These are phyloP conservation scores for Troides oblongomaculatus DNA, from an alignment of 2,888 invertebrate genomes.

Conservation along the genomic window DNA sequence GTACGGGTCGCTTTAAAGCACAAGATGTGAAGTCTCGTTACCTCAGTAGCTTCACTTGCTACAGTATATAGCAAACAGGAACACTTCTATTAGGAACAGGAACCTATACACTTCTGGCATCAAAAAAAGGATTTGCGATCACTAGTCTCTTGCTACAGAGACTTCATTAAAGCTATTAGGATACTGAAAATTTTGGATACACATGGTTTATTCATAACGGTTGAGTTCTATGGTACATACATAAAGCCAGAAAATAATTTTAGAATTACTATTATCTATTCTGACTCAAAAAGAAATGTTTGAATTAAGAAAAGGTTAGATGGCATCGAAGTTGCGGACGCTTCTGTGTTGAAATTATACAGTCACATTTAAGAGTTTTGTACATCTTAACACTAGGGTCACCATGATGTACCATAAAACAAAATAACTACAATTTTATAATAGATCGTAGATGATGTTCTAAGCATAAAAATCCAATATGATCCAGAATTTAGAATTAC, in stretches of 20 bases:
- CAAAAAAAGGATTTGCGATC: too few relatives aligned
- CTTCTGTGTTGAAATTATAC: slow-evolving; percentile 22
- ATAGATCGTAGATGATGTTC: too few relatives aligned
- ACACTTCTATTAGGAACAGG: too few relatives aligned
- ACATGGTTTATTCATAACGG: background rate
- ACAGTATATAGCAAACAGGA: too few relatives aligned
- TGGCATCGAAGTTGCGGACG: slow-evolving; percentile 15
- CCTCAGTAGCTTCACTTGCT: too few relatives aligned
- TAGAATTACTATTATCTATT: background rate
- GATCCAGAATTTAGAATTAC: too few relatives aligned
- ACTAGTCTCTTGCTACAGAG: too few relatives aligned
- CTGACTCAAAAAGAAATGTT: slow-evolving; percentile 12
- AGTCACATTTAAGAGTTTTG: slow-evolving; percentile 13
- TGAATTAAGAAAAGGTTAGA: slow-evolving; percentile 12
- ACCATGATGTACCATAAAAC: background rate
- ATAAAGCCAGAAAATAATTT: background rate
- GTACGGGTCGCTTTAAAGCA: too few relatives aligned
- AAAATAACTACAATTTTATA: background rate
- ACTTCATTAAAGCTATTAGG: background rate
- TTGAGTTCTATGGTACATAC: background rate
- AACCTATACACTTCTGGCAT: too few relatives aligned
- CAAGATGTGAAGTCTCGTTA: too few relatives aligned
- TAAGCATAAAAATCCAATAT: too few relatives aligned
- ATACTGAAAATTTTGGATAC: background rate
- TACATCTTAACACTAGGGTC: slow-evolving; percentile 7